phyloP scores from a whole-genome alignment of 2,113 vertebrate species.

The Rhea americana region DNA sequence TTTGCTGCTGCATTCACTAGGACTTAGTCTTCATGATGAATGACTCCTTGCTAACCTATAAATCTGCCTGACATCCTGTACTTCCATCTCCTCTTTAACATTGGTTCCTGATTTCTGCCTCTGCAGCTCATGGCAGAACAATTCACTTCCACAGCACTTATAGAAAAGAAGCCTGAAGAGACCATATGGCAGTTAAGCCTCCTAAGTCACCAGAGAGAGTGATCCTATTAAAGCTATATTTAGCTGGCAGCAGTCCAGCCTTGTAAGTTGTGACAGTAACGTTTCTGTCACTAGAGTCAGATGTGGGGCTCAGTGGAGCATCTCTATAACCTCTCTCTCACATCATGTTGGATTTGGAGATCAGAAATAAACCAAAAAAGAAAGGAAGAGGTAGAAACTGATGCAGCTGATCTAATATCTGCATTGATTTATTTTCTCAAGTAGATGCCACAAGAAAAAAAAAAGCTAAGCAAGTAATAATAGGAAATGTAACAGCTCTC shows the following conservation, averaged over 20 bases:
- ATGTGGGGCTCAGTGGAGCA: neutral
- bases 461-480: neutral
- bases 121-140: neutral
- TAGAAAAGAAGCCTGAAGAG: conserved; percentile 9
- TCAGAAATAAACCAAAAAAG: neutral
- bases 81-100: neutral
- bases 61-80: neutral
- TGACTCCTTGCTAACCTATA: neutral
- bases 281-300: neutral
- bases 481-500: neutral
- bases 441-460: neutral
- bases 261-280: neutral
- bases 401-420: neutral
- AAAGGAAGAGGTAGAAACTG: neutral
- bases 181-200: conserved; percentile 47
- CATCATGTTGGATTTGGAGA: neutral
- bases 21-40: neutral
- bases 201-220: conserved; percentile 8
- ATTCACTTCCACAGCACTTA: neutral
- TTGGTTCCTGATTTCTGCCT: neutral
- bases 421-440: neutral
- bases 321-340: neutral
- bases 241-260: conserved; percentile 38
- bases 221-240: conserved; percentile 50
- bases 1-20: neutral